Base-by-base conservation (phyloP, 1,140 invertebrate species). In the Tetraneura akinire region DNA sequence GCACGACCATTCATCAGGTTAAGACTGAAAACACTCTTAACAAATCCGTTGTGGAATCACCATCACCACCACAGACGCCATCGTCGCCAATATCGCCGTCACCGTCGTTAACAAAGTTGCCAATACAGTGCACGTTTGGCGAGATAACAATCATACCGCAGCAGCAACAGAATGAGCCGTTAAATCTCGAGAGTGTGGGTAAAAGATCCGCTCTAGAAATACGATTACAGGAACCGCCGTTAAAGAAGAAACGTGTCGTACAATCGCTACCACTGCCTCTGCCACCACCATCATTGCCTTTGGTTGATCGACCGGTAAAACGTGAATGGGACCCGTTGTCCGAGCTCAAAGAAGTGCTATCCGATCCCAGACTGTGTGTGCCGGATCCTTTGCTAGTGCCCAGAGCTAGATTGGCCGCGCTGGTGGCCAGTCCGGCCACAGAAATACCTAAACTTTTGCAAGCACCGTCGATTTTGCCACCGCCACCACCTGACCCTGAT, bases 311-410 rank as follows among this genome's bases (percentile, higher is more conserved):
- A 1, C 68, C 26, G 26, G 68, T 74, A 2, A 74, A 74, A 47
- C 21, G n/a, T 62, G 66, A 68, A 9, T 85, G 85, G 32, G 90
- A 90, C 84, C 91, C 93, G 1, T 84, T 92, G 10, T 90, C 89
- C 68, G 92, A 94, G 84, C 86, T 94, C 1, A 89, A 91, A 81
- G 88, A 91, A 83, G 85, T 94, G n/a, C 88, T 93, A 21, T 87
- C 88, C 53, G 91, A 90, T 82, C 87, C 90, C 1, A 89, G 90
- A 55, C 89, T 92, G 83, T 88, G 90, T 82, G 89, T 94, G 83
- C 92, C 93, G 14, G 93, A 94, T 88, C 92, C 92, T 14, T 86
- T 94, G 76, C 84, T 94, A 71, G 90, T 94, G 60, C 93, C 93
- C 29, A 91, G 92, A 84, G 89, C 92, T 83, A 89, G 90, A 82